Evolutionary conservation across 2,888 invertebrate species (phyloP).

Genomic region (Nemapogon koenigi): DNA sequence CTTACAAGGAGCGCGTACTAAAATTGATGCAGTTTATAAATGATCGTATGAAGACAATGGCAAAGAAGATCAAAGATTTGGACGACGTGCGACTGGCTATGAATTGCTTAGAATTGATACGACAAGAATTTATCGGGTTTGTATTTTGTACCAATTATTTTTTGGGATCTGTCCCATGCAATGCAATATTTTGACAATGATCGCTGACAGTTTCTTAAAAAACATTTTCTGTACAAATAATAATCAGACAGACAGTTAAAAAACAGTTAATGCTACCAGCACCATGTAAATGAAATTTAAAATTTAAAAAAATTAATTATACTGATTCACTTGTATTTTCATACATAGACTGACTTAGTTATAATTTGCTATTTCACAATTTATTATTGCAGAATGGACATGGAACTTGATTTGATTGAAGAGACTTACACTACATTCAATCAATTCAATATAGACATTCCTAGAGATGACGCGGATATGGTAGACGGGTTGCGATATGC

Average conservation of each 20-base stretch:
- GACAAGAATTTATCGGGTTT: constrained; percentile 76
- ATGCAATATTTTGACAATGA: no score
- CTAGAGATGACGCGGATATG: constrained; percentile 79
- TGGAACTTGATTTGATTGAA: constrained; percentile 77
- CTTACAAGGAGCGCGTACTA: constrained; percentile 73
- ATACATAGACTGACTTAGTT: no score
- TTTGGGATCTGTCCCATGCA: no score
- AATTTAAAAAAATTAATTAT: no score
- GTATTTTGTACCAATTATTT: no score
- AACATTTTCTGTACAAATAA: no score
- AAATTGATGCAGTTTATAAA: constrained; percentile 79
- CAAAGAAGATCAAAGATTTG: constrained; percentile 75
- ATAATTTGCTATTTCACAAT: no score
- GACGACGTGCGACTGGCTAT: constrained; percentile 83
- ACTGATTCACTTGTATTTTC: not conserved
- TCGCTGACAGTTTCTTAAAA: no score
- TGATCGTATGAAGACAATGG: constrained; percentile 73
- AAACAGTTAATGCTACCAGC: no score
- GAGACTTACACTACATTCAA: constrained; percentile 79
- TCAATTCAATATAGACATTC: constrained; percentile 70
- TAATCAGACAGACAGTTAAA: no score
- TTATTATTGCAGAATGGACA: constrained; percentile 67
- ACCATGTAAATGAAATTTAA: no score
- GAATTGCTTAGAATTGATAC: constrained; percentile 76
- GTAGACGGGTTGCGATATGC: constrained; percentile 80